These are phyloP conservation scores for Drosophila orosa DNA, from an alignment of 1,140 invertebrate genomes.

Conservation along the genomic window DNA sequence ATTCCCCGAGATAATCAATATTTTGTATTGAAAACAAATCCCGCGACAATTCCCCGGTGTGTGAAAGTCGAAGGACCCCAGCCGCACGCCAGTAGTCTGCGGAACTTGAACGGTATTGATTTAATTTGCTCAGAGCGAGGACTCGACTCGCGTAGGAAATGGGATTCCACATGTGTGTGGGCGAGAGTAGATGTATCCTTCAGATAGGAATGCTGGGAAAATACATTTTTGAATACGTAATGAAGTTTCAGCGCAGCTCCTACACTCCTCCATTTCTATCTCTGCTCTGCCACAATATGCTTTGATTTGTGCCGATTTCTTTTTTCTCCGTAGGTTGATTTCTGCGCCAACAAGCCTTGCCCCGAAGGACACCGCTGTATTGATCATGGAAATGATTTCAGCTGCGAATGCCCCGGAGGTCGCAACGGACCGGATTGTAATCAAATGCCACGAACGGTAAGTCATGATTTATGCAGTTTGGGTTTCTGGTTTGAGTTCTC, in stretches of 20 bases:
- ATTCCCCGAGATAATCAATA: conserved; percentile 47
- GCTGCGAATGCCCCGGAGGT: conserved; percentile 89
- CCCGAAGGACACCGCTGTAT: conserved; percentile 87
- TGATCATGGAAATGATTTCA: conserved; percentile 89
- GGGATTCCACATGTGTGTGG: conserved; percentile 21
- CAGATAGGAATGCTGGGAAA: conserved; percentile 43
- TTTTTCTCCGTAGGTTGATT: conserved; percentile 86
- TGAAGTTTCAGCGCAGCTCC: conserved; percentile 45
- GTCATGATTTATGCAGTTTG: conserved; percentile 83
- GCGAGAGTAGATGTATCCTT: conserved; percentile 21
- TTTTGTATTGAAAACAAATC: conserved; percentile 50
- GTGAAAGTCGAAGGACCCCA: conserved; percentile 27
- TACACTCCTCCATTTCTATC: conserved; percentile 11
- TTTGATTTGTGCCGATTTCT: conserved; percentile 55
- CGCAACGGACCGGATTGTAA: conserved; percentile 88
- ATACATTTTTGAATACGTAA: conserved; percentile 77
- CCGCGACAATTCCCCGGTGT: conserved; percentile 49
- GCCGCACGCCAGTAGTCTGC: conserved; percentile 33
- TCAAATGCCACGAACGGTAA: conserved; percentile 85
- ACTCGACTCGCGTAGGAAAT: conserved; percentile 28
- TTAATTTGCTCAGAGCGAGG: conserved; percentile 57
- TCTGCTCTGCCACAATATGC: conserved; percentile 53
- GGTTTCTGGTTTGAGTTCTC: not conserved
- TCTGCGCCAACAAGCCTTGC: conserved; percentile 89
- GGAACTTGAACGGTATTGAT: conserved; percentile 58